Evolutionary conservation across 2,888 invertebrate species (phyloP).

Genomic region (Syrphus vitripennis): DNA sequence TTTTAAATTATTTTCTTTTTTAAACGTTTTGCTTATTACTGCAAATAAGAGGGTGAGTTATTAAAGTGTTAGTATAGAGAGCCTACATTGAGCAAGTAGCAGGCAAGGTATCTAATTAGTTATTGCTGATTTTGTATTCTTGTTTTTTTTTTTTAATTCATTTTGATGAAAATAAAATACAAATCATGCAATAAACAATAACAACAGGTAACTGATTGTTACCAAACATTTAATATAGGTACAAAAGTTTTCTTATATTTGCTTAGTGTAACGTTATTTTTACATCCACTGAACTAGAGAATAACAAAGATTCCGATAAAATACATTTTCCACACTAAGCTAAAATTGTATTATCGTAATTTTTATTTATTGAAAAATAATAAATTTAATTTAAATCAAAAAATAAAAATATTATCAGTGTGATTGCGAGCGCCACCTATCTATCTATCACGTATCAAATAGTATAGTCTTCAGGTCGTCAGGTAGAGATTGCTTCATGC

Average conservation of each 20-base stretch:
- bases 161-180: too few relatives aligned
- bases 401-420: neutral
- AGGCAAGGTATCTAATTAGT: too few relatives aligned
- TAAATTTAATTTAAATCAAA: neutral
- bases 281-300: neutral
- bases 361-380: neutral
- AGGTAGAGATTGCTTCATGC: slow-evolving; percentile 91
- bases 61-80: too few relatives aligned
- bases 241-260: slow-evolving; percentile 8
- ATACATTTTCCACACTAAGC: neutral
- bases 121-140: too few relatives aligned
- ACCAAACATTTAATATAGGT: neutral
- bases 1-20: too few relatives aligned
- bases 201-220: too few relatives aligned
- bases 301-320: neutral
- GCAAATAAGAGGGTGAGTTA: too few relatives aligned
- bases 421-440: neutral
- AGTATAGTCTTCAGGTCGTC: slow-evolving; percentile 93
- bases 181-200: too few relatives aligned
- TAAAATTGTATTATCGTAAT: neutral
- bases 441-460: slow-evolving; percentile 71
- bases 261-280: neutral
- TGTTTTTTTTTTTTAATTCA: too few relatives aligned
- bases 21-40: too few relatives aligned
- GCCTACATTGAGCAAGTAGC: too few relatives aligned